Evolutionary conservation across 2,797 vertebrate genomes (phyloP).

Genomic region (Caiman crocodilus): DNA sequence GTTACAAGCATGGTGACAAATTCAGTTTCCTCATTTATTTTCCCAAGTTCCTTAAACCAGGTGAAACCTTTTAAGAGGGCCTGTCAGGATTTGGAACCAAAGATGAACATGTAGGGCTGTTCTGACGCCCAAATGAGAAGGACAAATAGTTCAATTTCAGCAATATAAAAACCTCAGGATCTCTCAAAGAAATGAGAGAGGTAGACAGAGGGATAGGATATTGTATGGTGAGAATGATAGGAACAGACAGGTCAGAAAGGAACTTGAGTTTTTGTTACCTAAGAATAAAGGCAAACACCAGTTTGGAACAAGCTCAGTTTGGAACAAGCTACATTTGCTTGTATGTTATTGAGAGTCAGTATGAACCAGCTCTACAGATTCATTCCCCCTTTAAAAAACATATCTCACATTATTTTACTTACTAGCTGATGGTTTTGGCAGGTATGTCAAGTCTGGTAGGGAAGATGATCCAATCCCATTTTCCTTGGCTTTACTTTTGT

Average conservation of each 20-base stretch:
- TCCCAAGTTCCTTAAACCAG: not conserved
- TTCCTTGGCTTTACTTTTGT: not conserved
- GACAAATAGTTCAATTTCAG: too few species aligned
- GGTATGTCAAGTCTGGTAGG: not conserved
- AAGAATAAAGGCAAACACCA: not conserved
- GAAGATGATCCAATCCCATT: not conserved
- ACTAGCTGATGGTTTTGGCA: slow-evolving; percentile 24
- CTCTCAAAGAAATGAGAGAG: not conserved
- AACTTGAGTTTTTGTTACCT: not conserved
- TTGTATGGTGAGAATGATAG: not conserved
- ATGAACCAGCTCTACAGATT: accelerated
- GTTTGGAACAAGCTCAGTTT: not conserved
- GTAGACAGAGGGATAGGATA: not conserved
- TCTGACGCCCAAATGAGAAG: not conserved
- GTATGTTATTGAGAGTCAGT: accelerated
- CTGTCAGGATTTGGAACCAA: not conserved
- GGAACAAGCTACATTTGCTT: not conserved
- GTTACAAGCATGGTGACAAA: not conserved
- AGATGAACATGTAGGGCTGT: not conserved
- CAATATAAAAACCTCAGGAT: not conserved
- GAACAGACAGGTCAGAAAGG: not conserved
- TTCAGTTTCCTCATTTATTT: not conserved
- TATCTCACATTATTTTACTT: not conserved
- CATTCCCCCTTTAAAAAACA: not conserved
- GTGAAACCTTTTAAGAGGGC: not conserved